Conservation (phyloP, 2,888 invertebrate genomes). For the Callyntrura sp. region DNA sequence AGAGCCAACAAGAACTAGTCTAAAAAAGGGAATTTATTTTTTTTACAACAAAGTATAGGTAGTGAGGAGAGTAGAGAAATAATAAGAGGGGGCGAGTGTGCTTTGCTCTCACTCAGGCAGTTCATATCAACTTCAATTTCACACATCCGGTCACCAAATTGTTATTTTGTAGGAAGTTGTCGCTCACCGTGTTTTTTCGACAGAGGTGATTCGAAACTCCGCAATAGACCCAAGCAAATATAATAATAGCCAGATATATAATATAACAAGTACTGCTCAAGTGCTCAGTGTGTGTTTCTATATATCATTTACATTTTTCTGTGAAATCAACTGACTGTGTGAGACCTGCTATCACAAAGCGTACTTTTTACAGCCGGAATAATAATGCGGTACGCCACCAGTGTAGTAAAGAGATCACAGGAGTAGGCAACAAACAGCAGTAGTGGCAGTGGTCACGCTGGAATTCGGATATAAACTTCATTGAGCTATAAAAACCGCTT, state of each 20-base stretch:
- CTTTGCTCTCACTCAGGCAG: background rate
- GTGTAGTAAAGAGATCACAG: no score
- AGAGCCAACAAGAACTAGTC: background rate
- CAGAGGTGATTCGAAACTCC: background rate
- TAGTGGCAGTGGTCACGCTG: background rate
- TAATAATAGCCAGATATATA: no score
- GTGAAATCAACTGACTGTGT: no score
- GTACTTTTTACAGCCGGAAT: background rate
- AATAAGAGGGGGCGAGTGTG: conserved; percentile 5
- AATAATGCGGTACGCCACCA: background rate
- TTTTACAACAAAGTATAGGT: background rate
- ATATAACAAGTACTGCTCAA: background rate
- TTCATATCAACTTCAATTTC: conserved; percentile 58
- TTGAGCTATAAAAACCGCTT: conserved; percentile 16
- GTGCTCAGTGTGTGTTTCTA: no score
- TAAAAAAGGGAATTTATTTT: conserved; percentile 11
- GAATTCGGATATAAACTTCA: conserved; percentile 21
- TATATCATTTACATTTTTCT: no score
- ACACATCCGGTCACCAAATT: conserved; percentile 69
- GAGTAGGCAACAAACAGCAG: no score
- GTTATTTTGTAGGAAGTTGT: conserved; percentile 46
- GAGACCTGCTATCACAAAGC: no score
- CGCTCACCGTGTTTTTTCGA: background rate
- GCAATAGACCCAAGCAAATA: background rate
- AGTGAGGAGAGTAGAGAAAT: background rate